Conservation (phyloP, 2,797 vertebrate genomes). For the Tauraco hartlaubi region DNA sequence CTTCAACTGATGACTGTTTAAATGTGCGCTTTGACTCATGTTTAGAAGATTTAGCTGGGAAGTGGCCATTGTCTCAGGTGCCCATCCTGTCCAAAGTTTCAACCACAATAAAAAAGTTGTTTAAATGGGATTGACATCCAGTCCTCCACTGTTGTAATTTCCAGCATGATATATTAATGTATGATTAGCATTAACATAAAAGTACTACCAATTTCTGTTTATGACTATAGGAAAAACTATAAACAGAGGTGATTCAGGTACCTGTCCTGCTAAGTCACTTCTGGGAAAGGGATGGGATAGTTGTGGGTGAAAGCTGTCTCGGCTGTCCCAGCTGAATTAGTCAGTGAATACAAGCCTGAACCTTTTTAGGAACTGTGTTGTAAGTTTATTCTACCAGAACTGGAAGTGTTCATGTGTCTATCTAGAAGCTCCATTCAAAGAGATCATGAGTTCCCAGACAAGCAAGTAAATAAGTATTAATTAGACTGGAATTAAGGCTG, state of each 20-base stretch:
- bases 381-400: neutral
- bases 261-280: neutral
- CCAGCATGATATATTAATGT: neutral
- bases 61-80: neutral
- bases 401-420: neutral
- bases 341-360: neutral
- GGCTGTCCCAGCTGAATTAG: neutral
- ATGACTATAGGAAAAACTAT: neutral
- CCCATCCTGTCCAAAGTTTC: neutral
- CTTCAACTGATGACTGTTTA: neutral
- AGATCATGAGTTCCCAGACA: neutral
- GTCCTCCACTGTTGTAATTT: neutral
- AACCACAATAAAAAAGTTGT: neutral
- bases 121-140: neutral
- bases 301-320: neutral
- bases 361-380: neutral
- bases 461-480: neutral
- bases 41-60: constrained; percentile 12
- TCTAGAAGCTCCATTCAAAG: neutral
- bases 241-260: neutral
- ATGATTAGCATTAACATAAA: neutral
- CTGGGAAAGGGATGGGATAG: neutral
- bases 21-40: neutral
- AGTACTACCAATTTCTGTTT: neutral
- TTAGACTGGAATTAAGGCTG: neutral